A percentile compares a stretch with the other conserved stretches of the same genome.
phyloP scores from a whole-genome alignment of 53 echinoderm and acorn worm species.

The Patiria pectinifera region DNA sequence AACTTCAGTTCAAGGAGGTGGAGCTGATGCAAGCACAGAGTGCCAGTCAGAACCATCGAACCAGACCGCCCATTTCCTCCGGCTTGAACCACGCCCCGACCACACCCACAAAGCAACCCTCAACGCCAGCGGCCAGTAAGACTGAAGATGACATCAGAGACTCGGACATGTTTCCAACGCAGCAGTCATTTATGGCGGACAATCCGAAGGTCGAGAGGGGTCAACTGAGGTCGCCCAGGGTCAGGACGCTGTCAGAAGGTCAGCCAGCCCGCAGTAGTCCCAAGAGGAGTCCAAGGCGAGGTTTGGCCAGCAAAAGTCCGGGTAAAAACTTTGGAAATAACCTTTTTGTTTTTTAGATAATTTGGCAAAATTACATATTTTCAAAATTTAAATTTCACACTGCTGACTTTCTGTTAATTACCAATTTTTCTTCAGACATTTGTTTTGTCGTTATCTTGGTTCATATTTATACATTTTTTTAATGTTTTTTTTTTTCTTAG shows the following conservation, averaged over 20 bases:
- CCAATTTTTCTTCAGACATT: background rate
- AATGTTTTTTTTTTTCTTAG: background rate
- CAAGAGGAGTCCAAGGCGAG: conserved; percentile 44
- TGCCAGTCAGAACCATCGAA: conserved; percentile 44
- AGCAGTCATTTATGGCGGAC: conserved; percentile 82
- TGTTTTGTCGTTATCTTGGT: conserved; percentile 6
- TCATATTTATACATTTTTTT: background rate
- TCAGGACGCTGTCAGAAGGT: conserved; percentile 37
- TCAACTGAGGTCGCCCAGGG: conserved; percentile 58
- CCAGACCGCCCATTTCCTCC: conserved; percentile 44
- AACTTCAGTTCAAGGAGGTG: conserved; percentile 90
- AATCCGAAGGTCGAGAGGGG: conserved; percentile 38
- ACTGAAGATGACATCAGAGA: conserved; percentile 18
- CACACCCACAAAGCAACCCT: conserved; percentile 1
- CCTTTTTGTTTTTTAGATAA: too few relatives aligned
- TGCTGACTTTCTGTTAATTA: too few relatives aligned
- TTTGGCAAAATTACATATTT: too few relatives aligned
- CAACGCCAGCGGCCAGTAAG: background rate
- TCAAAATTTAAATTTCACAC: too few relatives aligned
- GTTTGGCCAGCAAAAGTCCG: conserved; percentile 42
- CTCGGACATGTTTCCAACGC: conserved; percentile 75
- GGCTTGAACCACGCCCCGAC: conserved; percentile 9
- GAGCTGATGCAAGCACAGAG: conserved; percentile 88
- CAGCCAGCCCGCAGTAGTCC: conserved; percentile 40
- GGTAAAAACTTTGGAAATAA: conserved; percentile 9